A percentile compares a stretch with the other conserved stretches of the same genome.
Conservation (phyloP, 2,888 invertebrate species). For the Philhelius pedissequus region DNA sequence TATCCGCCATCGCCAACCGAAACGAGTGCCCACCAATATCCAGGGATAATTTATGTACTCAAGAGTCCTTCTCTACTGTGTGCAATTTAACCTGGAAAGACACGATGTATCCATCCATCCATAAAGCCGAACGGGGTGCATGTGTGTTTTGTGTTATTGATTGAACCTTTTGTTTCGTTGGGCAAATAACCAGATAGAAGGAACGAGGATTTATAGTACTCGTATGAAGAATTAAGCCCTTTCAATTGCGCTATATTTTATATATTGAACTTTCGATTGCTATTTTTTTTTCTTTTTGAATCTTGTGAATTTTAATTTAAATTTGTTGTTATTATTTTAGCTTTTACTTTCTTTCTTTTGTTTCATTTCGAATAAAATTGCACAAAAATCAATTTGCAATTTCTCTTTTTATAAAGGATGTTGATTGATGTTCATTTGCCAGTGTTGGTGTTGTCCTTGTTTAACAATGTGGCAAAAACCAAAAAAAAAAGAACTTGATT, state of each 20-base stretch:
- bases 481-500: neutral
- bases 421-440: slow-evolving; percentile 24
- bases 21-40: slow-evolving; percentile 11
- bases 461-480: slow-evolving; percentile 10
- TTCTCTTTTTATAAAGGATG: neutral
- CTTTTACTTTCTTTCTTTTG: no score
- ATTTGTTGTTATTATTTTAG: slow-evolving; percentile 9
- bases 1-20: neutral
- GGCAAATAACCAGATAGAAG: neutral
- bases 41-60: slow-evolving; percentile 35
- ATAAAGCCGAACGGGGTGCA: neutral
- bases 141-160: slow-evolving; percentile 36
- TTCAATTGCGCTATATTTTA: slow-evolving; percentile 4
- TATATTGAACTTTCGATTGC: slow-evolving; percentile 13
- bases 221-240: neutral
- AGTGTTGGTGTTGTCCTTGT: neutral
- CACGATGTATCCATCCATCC: neutral
- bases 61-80: slow-evolving; percentile 17
- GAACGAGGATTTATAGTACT: neutral
- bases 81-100: slow-evolving; percentile 21
- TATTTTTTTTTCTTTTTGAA: neutral
- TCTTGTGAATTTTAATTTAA: slow-evolving; percentile 16
- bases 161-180: slow-evolving; percentile 23
- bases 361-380: neutral
- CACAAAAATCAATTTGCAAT: slow-evolving; percentile 26